Evolutionary conservation across 2,113 vertebrate genomes (phyloP), one percentile per base, ranked within the genome.

Genomic region (Heterochromis multidens): DNA sequence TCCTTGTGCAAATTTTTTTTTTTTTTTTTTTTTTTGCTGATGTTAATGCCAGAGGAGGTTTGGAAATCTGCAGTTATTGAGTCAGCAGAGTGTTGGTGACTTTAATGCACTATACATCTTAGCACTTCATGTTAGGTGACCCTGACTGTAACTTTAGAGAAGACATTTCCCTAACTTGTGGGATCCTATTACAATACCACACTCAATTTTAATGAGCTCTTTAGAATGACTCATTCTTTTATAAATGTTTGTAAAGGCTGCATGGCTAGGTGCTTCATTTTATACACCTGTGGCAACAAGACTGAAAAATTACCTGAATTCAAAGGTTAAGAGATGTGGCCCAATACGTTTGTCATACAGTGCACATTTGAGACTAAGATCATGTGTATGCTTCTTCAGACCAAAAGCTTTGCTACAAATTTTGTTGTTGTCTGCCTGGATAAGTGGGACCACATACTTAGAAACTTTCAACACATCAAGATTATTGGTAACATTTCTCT

Each of bases 401-500:
- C 27, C 40, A 72, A n/a, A 77, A 81, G 9, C 65, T 76, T 33
- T 12, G 14, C 57, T 80, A 46, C 70, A 6, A 57, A 46, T 79
- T 16, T 17, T 3, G 0, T 6, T 62, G 49, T 54, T 63, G 12
- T 25, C 23, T 7, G 13, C 70, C 12, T 33, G 56, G 11, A 59
- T 52, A 52, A 21, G 21, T 25, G 8, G 16, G 78, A 78, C 43
- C 61, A 46, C 81, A 61, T 57, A 40, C 43, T 57, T 11, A 2
- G 25, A 35, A 67, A 52, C 58, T 19, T 33, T 29, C 80, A 67
- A 6, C 82, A 23, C 81, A 77, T 88, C 74, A 29, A 62, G 60
- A 88, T 86, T 81, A 88, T 83, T 78, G 74, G 89, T 79, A 58
- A 70, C 57, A 89, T 93, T 93, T 84, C 76, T 87, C 86, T 67